These are phyloP conservation scores for Uloborus diversus DNA, from an alignment of 1,140 invertebrate genomes.

Conservation along the genomic window DNA sequence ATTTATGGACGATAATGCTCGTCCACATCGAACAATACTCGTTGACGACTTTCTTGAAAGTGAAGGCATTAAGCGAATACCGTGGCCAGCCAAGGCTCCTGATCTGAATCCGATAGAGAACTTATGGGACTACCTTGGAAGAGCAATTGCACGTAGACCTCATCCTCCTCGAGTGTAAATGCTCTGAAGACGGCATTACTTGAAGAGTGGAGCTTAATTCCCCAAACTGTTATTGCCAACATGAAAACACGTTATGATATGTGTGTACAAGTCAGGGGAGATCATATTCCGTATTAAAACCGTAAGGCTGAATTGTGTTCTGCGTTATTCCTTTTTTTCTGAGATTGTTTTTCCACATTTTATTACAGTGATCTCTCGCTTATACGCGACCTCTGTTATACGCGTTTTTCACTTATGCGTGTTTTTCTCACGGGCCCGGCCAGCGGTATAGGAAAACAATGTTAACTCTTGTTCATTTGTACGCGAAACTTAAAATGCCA, in stretches of 20 bases:
- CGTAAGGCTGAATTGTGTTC: not conserved
- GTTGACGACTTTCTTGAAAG: not conserved
- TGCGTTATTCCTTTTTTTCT: not conserved
- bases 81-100: slow-evolving; percentile 1
- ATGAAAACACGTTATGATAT: not conserved
- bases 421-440: too few relatives aligned
- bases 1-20: slow-evolving; percentile 7
- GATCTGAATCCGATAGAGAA: slow-evolving; percentile 45
- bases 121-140: slow-evolving; percentile 20
- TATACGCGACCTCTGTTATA: too few relatives aligned
- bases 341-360: too few relatives aligned
- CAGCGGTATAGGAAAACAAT: too few relatives aligned
- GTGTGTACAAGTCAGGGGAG: not conserved
- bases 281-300: not conserved
- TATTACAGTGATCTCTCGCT: too few relatives aligned
- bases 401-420: too few relatives aligned
- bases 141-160: not conserved
- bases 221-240: not conserved
- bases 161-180: not conserved
- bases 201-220: not conserved
- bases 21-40: slow-evolving; percentile 3
- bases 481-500: too few relatives aligned
- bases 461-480: too few relatives aligned
- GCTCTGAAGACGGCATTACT: too few relatives aligned
- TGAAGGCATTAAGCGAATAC: not conserved